Evolutionary conservation across 2,113 vertebrate genomes (phyloP).

Genomic region (Sprattus sprattus): DNA sequence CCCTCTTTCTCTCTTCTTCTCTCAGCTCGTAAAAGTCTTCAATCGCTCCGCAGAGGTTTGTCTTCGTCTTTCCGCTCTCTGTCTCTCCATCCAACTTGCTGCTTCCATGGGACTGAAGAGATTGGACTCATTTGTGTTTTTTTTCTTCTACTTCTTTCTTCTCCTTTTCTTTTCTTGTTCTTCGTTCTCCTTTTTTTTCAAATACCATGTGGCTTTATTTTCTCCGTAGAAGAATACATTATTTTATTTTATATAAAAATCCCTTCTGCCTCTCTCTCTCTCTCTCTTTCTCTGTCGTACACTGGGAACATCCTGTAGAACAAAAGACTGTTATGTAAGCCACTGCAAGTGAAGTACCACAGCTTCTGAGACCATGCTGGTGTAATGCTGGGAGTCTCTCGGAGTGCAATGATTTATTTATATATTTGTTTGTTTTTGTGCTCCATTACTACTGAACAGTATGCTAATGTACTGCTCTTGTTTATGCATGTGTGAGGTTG

Average conservation of each 20-base stretch:
- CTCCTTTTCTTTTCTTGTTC: not conserved
- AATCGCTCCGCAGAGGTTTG: slow-evolving; percentile 49
- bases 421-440: slow-evolving; percentile 37
- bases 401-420: slow-evolving; percentile 28
- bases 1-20: slow-evolving; percentile 5
- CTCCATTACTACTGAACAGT: slow-evolving; percentile 50
- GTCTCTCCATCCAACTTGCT: not conserved
- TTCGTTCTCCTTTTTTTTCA: not conserved
- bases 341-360: slow-evolving; percentile 47
- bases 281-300: not conserved
- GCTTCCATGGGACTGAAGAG: slow-evolving; percentile 1
- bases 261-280: not conserved
- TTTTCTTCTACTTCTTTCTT: not conserved
- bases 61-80: slow-evolving; percentile 37
- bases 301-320: not conserved
- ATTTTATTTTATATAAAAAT: not conserved
- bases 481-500: slow-evolving; percentile 41
- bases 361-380: not conserved
- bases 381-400: slow-evolving; percentile 30
- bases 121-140: not conserved
- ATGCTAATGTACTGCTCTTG: slow-evolving; percentile 43
- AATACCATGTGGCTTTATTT: not conserved
- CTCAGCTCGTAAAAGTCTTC: slow-evolving; percentile 59
- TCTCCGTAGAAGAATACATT: not conserved
- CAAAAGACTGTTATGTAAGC: slow-evolving; percentile 42